Evolutionary conservation across 2,797 vertebrate genomes (phyloP).

Genomic region (Caiman crocodilus): DNA sequence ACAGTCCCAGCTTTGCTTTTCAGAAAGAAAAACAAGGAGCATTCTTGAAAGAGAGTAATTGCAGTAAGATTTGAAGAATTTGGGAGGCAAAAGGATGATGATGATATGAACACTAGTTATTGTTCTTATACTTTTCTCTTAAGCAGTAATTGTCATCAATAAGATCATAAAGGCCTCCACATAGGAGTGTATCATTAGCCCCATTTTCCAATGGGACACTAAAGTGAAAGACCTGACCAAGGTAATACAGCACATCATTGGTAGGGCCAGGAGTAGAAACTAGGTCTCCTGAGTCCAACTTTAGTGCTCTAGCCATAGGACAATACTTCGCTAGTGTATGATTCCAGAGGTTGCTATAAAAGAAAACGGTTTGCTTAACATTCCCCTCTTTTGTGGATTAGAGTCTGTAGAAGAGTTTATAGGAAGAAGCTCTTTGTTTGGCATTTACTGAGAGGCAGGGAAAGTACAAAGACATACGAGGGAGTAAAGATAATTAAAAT

Average conservation of each 20-base stretch:
- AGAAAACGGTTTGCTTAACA: not conserved
- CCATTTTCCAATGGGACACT: conserved; percentile 24
- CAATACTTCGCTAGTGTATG: not conserved
- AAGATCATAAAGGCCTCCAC: conserved; percentile 42
- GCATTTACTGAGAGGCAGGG: accelerated
- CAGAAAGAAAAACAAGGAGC: conserved; percentile 54
- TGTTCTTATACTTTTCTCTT: conserved; percentile 34
- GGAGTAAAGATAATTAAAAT: not conserved
- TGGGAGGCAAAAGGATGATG: conserved; percentile 1
- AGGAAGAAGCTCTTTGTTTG: not conserved
- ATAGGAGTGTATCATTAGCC: not conserved
- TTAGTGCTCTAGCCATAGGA: not conserved
- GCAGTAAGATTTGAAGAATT: conserved; percentile 50
- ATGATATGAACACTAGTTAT: conserved; percentile 14
- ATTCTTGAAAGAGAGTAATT: conserved; percentile 50
- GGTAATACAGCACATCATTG: not conserved
- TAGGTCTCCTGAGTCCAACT: not conserved
- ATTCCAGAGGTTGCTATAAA: not conserved
- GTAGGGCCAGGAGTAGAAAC: not conserved
- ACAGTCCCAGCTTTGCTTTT: not conserved
- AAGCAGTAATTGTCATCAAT: not conserved
- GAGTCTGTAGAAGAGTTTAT: not conserved
- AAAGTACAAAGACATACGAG: accelerated
- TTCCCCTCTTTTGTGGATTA: not conserved
- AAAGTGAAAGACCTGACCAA: not conserved